A percentile compares a stretch with the other conserved stretches of the same genome.
phyloP scores from a whole-genome alignment of 2,797 vertebrate species.

The Melanotaenia maccullochi region DNA sequence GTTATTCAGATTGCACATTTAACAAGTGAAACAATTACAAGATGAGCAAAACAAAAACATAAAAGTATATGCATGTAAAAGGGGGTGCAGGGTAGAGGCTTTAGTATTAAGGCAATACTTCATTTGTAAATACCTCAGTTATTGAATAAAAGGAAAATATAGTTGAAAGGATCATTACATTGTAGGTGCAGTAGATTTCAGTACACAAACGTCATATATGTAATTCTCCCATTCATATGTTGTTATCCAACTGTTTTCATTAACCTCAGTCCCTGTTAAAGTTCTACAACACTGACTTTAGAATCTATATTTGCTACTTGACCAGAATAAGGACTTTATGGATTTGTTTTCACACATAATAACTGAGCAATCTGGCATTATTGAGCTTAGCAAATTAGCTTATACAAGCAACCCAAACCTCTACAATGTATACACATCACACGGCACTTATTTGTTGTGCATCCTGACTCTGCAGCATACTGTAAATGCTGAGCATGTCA shows the following conservation, averaged over 20 bases:
- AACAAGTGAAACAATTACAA: too few species aligned
- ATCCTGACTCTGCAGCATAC: neutral
- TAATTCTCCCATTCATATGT: neutral
- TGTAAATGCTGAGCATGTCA: neutral
- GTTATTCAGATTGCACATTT: too few species aligned
- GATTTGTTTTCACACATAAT: neutral
- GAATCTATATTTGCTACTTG: constrained; percentile 5
- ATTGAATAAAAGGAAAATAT: constrained; percentile 7
- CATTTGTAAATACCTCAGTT: constrained; percentile 5
- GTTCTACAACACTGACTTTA: constrained; percentile 6
- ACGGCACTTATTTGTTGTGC: neutral
- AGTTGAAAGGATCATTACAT: neutral
- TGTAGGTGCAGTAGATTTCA: neutral
- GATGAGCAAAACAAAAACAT: too few species aligned
- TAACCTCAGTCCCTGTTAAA: constrained; percentile 6
- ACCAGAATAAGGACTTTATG: constrained; percentile 10
- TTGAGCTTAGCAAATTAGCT: constrained; percentile 1
- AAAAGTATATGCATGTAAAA: neutral
- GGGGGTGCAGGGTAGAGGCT: neutral
- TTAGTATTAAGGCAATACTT: neutral
- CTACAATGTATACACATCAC: neutral
- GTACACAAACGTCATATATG: neutral
- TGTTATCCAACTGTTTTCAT: constrained; percentile 6
- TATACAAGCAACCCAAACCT: constrained; percentile 5
- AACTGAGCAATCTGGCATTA: neutral